Percentiles rank a stretch among this genome's conserved stretches.
Evolutionary conservation across 2,797 vertebrate genomes (phyloP).

Genomic region (Sarcoramphus papa): DNA sequence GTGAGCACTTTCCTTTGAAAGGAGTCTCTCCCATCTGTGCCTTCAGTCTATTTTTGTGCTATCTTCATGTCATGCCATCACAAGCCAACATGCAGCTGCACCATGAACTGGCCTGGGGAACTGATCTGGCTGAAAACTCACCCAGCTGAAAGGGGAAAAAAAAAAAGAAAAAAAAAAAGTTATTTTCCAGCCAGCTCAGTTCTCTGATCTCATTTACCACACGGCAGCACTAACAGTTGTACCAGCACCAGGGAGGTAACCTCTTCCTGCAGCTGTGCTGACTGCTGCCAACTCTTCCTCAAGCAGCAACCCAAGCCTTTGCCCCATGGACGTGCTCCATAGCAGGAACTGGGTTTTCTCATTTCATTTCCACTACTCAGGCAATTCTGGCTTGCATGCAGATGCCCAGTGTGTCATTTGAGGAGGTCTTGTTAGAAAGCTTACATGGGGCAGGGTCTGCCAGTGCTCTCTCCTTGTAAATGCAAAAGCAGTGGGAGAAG

Average conservation of each 20-base stretch:
- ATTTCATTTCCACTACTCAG: background rate
- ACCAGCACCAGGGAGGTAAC: background rate
- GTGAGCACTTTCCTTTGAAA: background rate
- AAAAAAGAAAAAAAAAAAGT: background rate
- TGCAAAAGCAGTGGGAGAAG: background rate
- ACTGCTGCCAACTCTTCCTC: background rate
- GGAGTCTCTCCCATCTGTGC: background rate
- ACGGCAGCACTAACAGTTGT: background rate
- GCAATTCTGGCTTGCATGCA: background rate
- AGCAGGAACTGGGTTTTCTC: background rate
- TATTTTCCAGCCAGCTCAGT: background rate
- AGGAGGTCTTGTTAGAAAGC: background rate
- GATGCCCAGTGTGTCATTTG: background rate
- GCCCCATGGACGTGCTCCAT: background rate
- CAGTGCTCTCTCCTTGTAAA: background rate
- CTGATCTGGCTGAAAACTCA: background rate
- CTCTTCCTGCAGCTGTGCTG: background rate
- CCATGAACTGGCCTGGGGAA: background rate
- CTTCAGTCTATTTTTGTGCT: background rate
- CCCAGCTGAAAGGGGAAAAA: background rate
- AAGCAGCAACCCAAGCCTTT: background rate
- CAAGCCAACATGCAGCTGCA: background rate
- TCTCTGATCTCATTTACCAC: slow-evolving; percentile 24
- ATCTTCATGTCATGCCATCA: background rate
- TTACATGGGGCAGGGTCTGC: background rate